These are phyloP conservation scores for Imbricaverruca yamaguchii DNA, from an alignment of 2,888 invertebrate species.

Conservation along the genomic window DNA sequence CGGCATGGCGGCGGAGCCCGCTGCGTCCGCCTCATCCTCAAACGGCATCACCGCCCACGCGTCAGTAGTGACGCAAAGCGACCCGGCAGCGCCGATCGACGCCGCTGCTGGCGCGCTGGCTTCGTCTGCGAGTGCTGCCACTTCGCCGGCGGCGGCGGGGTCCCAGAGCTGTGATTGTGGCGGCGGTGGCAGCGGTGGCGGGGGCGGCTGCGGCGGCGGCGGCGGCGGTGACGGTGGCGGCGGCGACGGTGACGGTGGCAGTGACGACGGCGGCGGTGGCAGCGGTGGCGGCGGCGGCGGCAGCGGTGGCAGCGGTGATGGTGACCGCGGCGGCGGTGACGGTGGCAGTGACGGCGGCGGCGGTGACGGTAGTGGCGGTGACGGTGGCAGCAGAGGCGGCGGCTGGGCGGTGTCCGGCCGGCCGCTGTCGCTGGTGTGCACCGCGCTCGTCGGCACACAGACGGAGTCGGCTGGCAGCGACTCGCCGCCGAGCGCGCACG, in stretches of 20 bases:
- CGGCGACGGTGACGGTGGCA: too few relatives aligned
- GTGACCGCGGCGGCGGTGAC: too few relatives aligned
- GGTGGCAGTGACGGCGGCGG: neutral
- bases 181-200: too few relatives aligned
- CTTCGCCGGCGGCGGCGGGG: neutral
- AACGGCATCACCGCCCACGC: too few relatives aligned
- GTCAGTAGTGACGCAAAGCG: too few relatives aligned
- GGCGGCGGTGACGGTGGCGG: too few relatives aligned
- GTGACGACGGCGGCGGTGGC: too few relatives aligned
- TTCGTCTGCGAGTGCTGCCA: neutral
- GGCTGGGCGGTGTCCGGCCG: neutral
- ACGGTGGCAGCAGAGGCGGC: neutral
- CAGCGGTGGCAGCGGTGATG: too few relatives aligned
- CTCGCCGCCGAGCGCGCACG: neutral
- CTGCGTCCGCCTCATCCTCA: slow-evolving; percentile 64
- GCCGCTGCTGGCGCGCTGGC: neutral
- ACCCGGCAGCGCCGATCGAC: slow-evolving; percentile 17
- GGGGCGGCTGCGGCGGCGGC: too few relatives aligned
- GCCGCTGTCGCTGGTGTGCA: neutral
- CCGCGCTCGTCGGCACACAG: neutral
- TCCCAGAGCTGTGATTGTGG: too few relatives aligned
- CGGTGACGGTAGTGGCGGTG: too few relatives aligned
- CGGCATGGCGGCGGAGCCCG: slow-evolving; percentile 46
- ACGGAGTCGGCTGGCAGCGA: neutral
- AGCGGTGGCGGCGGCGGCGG: neutral